Percentiles rank a stretch among this genome's conserved stretches.
Evolutionary conservation across 2,888 invertebrate species (phyloP).

Genomic region (Chaitophorus viminalis): DNA sequence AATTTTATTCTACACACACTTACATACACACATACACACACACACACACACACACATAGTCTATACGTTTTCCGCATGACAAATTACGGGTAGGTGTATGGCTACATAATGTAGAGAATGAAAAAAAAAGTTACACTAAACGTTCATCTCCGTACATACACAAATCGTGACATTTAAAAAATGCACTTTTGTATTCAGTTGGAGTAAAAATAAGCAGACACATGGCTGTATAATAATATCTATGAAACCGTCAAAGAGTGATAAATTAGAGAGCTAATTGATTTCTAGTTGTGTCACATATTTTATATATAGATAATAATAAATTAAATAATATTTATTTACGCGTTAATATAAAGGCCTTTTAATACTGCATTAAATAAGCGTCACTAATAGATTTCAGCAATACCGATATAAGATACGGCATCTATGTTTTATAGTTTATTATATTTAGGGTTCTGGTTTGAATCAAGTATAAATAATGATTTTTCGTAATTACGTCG

Average conservation of each 20-base stretch:
- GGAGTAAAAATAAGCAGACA: too few species aligned
- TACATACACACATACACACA: not conserved
- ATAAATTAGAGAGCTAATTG: not conserved
- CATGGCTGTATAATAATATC: too few species aligned
- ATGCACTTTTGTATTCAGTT: not conserved
- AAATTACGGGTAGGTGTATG: constrained; percentile 17
- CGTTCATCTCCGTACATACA: not conserved
- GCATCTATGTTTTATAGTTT: not conserved
- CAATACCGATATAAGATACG: not conserved
- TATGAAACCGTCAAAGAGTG: not conserved
- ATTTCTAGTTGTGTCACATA: not conserved
- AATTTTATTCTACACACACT: constrained; percentile 42
- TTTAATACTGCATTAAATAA: not conserved
- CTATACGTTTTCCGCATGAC: constrained; percentile 48
- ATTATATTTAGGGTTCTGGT: not conserved
- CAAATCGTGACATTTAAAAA: constrained; percentile 31
- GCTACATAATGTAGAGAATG: not conserved
- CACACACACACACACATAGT: not conserved
- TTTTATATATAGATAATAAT: not conserved
- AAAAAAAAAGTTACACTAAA: not conserved
- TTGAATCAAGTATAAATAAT: too few species aligned
- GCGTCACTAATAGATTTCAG: not conserved
- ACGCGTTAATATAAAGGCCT: not conserved
- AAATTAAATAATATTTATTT: not conserved
- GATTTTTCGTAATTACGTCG: too few species aligned